Evolutionary conservation across 30 jellyfish, hydroid and myxozoan species (phyloP).

Genomic region (Hydractinia symbiolongicarpus): DNA sequence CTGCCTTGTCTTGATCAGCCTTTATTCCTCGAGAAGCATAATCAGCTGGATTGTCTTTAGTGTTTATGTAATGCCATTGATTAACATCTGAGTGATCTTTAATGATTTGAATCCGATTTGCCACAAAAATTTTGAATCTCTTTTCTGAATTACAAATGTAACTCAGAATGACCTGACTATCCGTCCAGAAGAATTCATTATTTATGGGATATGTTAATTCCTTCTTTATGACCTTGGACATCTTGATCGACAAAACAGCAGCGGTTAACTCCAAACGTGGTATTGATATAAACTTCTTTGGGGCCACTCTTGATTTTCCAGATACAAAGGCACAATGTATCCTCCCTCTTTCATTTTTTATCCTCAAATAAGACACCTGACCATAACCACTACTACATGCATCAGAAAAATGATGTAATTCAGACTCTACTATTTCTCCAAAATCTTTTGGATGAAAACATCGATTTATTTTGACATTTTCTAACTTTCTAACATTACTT

Average conservation of each 20-base stretch:
- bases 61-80: constrained; percentile 6
- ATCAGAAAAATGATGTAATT: constrained; percentile 45
- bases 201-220: too few relatives aligned
- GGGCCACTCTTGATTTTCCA: constrained; percentile 37
- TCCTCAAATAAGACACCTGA: background rate
- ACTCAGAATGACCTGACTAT: too few relatives aligned
- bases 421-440: background rate
- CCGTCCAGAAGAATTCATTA: too few relatives aligned
- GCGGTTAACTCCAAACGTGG: too few relatives aligned
- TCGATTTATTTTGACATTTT: constrained; percentile 22
- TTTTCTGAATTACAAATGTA: constrained; percentile 27
- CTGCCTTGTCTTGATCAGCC: too few relatives aligned
- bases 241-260: too few relatives aligned
- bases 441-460: constrained; percentile 36
- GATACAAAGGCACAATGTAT: constrained; percentile 21
- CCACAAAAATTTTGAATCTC: constrained; percentile 32
- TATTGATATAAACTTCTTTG: constrained; percentile 7
- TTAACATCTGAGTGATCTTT: constrained; percentile 28
- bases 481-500: constrained; percentile 18
- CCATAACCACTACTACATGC: constrained; percentile 41
- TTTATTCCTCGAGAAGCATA: too few relatives aligned
- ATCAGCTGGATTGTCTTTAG: constrained; percentile 39
- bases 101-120: constrained; percentile 34
- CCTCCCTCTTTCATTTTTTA: constrained; percentile 13
- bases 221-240: too few relatives aligned